Conservation (phyloP, 2,888 invertebrate species). For the Ophraella communa region DNA sequence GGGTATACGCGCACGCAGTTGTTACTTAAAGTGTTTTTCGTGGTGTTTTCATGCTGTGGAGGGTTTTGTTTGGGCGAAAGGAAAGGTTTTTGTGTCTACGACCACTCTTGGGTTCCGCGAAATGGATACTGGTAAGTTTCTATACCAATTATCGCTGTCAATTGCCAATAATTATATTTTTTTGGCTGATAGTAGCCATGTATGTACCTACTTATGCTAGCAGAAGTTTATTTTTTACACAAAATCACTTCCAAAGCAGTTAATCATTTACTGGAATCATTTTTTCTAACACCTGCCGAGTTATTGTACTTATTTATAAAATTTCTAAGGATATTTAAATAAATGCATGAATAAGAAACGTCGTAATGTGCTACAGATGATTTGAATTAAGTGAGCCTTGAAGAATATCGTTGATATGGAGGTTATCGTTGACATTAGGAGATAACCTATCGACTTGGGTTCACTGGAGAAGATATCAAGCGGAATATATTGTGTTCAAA, state of each 20-base stretch:
- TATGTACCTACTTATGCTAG: too few relatives aligned
- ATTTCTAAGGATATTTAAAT: conserved; percentile 7
- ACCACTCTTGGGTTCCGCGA: neutral
- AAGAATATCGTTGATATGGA: conserved; percentile 39
- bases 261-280: too few relatives aligned
- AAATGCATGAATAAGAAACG: conserved; percentile 9
- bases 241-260: too few relatives aligned
- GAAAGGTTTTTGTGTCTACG: neutral
- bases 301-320: neutral
- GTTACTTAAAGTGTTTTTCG: neutral
- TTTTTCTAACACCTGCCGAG: neutral
- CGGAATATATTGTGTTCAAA: conserved; percentile 35
- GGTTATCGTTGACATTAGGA: conserved; percentile 38
- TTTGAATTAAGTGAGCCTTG: conserved; percentile 52
- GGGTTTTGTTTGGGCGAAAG: neutral
- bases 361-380: conserved; percentile 42
- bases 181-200: too few relatives aligned
- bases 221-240: too few relatives aligned
- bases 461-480: conserved; percentile 46
- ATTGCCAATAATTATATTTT: too few relatives aligned
- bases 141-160: too few relatives aligned
- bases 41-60: neutral
- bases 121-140: neutral
- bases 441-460: conserved; percentile 48
- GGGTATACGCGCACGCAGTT: too few relatives aligned